Evolutionary conservation across 2,888 invertebrate genomes (phyloP).

Genomic region (Andrena marginata): DNA sequence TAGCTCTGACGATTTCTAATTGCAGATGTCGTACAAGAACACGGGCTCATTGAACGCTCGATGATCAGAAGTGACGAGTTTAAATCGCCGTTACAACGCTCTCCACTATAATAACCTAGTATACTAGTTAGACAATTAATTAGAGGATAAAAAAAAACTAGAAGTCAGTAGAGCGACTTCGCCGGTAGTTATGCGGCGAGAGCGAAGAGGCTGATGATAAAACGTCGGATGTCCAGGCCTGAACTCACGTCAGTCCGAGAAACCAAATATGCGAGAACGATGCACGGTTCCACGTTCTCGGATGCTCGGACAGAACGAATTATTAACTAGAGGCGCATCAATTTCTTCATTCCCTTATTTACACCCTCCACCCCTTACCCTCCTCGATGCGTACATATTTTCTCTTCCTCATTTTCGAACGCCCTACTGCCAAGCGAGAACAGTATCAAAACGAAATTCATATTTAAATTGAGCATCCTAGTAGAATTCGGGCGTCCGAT

Average conservation of each 20-base stretch:
- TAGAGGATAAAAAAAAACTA: constrained; percentile 87
- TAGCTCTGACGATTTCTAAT: constrained; percentile 59
- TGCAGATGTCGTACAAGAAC: constrained; percentile 80
- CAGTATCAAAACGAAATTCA: constrained; percentile 37
- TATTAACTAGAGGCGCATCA: constrained; percentile 37
- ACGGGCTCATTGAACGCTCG: constrained; percentile 81
- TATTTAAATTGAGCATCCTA: neutral
- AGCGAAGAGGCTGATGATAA: constrained; percentile 68
- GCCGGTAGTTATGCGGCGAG: constrained; percentile 63
- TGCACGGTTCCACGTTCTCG: constrained; percentile 60
- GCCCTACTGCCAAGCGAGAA: constrained; percentile 65
- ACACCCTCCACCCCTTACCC: constrained; percentile 12
- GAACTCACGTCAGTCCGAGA: constrained; percentile 64
- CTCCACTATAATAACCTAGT: constrained; percentile 85
- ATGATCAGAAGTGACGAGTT: constrained; percentile 82
- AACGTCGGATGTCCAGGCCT: constrained; percentile 69
- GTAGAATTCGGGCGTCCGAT: constrained; percentile 53
- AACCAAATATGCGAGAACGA: constrained; percentile 54
- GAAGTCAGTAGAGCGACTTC: constrained; percentile 74
- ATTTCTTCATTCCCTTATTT: constrained; percentile 36
- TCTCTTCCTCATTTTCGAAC: constrained; percentile 37
- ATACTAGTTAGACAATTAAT: constrained; percentile 89
- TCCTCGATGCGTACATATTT: constrained; percentile 29
- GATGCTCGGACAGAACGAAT: constrained; percentile 60
- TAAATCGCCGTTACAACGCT: constrained; percentile 82